Evolutionary conservation across 2,797 vertebrate species (phyloP), one percentile per base, ranked within the genome.

Genomic region (Lagorchestes hirsutus): DNA sequence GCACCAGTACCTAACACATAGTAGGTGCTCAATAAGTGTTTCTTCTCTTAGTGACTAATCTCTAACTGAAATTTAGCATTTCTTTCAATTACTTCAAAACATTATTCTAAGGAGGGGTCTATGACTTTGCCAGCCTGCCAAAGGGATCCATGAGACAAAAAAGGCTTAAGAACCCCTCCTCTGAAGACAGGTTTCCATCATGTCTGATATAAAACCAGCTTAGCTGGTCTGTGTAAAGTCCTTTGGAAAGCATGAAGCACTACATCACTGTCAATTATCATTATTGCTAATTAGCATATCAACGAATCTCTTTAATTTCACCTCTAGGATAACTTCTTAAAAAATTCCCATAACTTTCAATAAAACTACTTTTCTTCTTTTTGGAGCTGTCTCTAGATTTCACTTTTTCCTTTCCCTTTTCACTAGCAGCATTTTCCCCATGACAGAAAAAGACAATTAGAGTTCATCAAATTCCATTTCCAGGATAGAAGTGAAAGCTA

Each of bases 401-500:
- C 74, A 94, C 9, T 27, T 9, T 18, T 59, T 74, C 18, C 67
- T 28, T 87, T 94, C 82, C 95, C 55, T 82, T 95, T 96, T 87
- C 92, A 96, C 74, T 95, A 90, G 62, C 82, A 96, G 92, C 2
- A 5, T 55, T 11, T 28, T 27, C 8, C 34, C 95, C 74, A 91
- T 92, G 96, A 95, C 62, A 87, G 74, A 87, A 1, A 90, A 96
- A 55, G 95, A 92, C 46, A 67, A 93, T 59, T 90, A 27, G 57
- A 93, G 59, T 94, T 96, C 74, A 62, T 91, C 95, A 92, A 93
- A 92, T 92, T 94, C 82, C 90, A 92, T 93, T 96, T 95, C 93
- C 92, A 96, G 96, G 92, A 93, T 24, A 91, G 97, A 94, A 96
- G 95, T 96, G 62, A 95, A 97, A 94, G 52, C 92, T 54, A 93